Evolutionary conservation across 2,888 invertebrate genomes (phyloP).

Genomic region (Brachyopa scutellaris): DNA sequence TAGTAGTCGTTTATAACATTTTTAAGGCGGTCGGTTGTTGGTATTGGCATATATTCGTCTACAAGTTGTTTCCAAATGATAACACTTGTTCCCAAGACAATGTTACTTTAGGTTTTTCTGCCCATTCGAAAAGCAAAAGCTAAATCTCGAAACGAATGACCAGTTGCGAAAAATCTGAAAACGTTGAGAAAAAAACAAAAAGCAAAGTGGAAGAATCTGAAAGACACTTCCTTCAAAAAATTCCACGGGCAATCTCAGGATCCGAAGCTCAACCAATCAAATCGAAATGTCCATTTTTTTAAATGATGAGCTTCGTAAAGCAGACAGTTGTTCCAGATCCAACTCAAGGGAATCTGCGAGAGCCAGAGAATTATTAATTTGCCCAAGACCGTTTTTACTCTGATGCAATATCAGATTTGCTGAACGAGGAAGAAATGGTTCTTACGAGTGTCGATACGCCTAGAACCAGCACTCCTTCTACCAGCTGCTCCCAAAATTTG

Average conservation of each 20-base stretch:
- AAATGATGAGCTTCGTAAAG: constrained; percentile 51
- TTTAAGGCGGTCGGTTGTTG: constrained; percentile 30
- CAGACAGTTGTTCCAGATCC: constrained; percentile 48
- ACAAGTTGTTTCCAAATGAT: constrained; percentile 32
- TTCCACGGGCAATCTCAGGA: constrained; percentile 36
- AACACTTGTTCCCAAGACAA: constrained; percentile 29
- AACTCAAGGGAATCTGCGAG: constrained; percentile 53
- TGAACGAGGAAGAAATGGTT: not conserved
- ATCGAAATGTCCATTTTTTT: constrained; percentile 46
- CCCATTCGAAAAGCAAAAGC: constrained; percentile 43
- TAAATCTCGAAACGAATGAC: constrained; percentile 32
- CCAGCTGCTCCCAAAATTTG: constrained; percentile 6
- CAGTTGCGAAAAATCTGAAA: constrained; percentile 18
- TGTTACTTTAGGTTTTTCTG: constrained; percentile 30
- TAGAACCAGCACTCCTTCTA: not conserved
- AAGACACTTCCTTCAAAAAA: constrained; percentile 47
- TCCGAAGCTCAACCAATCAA: constrained; percentile 41
- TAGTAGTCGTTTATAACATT: constrained; percentile 33
- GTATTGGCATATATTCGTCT: constrained; percentile 18
- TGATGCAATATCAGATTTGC: constrained; percentile 13
- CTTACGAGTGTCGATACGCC: not conserved
- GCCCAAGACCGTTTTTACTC: not conserved
- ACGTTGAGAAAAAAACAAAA: not conserved
- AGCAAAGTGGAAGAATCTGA: constrained; percentile 51
- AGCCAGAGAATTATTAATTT: constrained; percentile 23